A percentile compares a stretch with the other conserved stretches of the same genome.
Conservation (phyloP, 2,888 invertebrate species). For the Parthenolecanium corni region DNA sequence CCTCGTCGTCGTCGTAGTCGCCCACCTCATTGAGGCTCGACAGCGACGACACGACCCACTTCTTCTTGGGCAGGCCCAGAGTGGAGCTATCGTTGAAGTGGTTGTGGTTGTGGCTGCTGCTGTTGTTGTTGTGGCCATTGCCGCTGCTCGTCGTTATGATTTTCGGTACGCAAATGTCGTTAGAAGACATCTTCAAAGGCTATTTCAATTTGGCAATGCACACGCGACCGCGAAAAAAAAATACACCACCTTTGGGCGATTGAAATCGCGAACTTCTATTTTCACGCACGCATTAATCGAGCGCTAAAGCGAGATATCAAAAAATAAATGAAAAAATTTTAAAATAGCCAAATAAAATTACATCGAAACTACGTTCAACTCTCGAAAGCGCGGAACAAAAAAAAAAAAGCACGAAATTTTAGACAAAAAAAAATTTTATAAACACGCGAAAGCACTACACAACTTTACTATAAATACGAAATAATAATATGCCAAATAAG, state of each 20-base stretch:
- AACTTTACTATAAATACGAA: not conserved
- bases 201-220: not conserved
- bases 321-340: too few relatives aligned
- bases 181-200: conserved; percentile 8
- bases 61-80: conserved; percentile 8
- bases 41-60: conserved; percentile 16
- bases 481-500: conserved; percentile 7
- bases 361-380: not conserved
- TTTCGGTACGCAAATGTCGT: conserved; percentile 17
- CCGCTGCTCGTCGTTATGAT: not conserved
- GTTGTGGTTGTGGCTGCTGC: not conserved
- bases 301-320: too few relatives aligned
- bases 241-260: not conserved
- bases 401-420: not conserved
- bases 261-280: too few relatives aligned
- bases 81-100: conserved; percentile 1
- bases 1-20: conserved; percentile 28
- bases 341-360: too few relatives aligned
- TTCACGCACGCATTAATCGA: too few relatives aligned
- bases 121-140: not conserved
- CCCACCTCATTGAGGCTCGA: conserved; percentile 28
- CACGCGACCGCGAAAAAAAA: not conserved
- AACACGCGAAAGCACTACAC: too few relatives aligned
- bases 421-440: too few relatives aligned
- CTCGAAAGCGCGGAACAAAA: not conserved